Evolutionary conservation across 2,888 invertebrate genomes (phyloP).

Genomic region (Apodemia zela): DNA sequence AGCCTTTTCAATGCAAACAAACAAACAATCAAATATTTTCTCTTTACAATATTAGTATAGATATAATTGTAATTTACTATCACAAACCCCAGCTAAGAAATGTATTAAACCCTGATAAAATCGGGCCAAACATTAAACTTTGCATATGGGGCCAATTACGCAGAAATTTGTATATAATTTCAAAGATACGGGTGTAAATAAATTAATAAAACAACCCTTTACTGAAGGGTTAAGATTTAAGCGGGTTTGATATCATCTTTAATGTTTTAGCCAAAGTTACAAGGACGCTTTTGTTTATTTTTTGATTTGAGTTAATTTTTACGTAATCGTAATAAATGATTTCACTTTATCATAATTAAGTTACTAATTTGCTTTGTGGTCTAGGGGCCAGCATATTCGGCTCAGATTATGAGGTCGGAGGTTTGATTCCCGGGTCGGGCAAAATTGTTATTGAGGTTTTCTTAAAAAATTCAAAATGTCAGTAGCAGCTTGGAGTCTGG

Average conservation of each 20-base stretch:
- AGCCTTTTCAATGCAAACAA: too few relatives aligned
- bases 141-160: slow-evolving; percentile 74
- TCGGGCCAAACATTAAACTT: slow-evolving; percentile 63
- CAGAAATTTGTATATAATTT: slow-evolving; percentile 57
- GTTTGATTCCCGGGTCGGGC: too few relatives aligned
- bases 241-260: slow-evolving; percentile 52
- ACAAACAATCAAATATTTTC: too few relatives aligned
- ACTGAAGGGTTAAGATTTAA: slow-evolving; percentile 68
- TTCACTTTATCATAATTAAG: too few relatives aligned
- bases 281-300: not conserved
- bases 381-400: too few relatives aligned
- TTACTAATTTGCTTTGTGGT: too few relatives aligned
- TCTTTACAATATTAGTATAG: too few relatives aligned
- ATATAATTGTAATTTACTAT: not conserved
- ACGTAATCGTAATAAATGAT: not conserved
- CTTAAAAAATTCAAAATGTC: too few relatives aligned
- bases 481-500: too few relatives aligned
- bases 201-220: slow-evolving; percentile 74
- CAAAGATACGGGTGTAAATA: slow-evolving; percentile 68
- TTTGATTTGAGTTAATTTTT: not conserved
- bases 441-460: too few relatives aligned
- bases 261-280: slow-evolving; percentile 21
- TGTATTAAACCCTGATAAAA: slow-evolving; percentile 66
- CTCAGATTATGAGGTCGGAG: too few relatives aligned
- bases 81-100: slow-evolving; percentile 42